Evolutionary conservation across 1,140 invertebrate genomes (phyloP).

Genomic region (Trichomalopsis sarcophagae): DNA sequence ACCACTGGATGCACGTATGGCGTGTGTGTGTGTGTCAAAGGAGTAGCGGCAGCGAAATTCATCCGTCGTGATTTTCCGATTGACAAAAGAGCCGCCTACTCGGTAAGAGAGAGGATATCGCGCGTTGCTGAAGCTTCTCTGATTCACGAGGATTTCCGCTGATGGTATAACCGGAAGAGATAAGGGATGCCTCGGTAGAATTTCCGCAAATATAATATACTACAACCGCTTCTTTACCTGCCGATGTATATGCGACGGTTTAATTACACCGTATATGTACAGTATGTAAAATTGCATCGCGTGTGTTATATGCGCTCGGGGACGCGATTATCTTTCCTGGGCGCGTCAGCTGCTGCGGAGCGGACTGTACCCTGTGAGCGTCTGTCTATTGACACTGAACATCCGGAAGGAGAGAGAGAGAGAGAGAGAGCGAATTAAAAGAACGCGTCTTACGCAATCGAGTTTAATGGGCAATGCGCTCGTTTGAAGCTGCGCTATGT

Average conservation of each 20-base stretch:
- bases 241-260: too few relatives aligned
- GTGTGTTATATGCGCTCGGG: too few relatives aligned
- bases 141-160: too few relatives aligned
- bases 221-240: neutral
- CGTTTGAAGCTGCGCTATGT: neutral
- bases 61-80: too few relatives aligned
- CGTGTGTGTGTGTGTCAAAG: too few relatives aligned
- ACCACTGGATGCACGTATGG: neutral
- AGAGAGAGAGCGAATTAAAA: slow-evolving; percentile 28
- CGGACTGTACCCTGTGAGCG: neutral
- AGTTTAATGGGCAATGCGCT: slow-evolving; percentile 28
- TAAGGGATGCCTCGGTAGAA: neutral
- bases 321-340: slow-evolving; percentile 6
- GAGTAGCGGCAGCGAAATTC: too few relatives aligned
- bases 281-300: neutral
- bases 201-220: too few relatives aligned
- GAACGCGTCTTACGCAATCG: slow-evolving; percentile 32
- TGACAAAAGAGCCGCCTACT: too few relatives aligned
- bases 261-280: too few relatives aligned
- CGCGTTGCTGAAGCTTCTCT: too few relatives aligned
- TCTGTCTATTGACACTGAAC: slow-evolving; percentile 36
- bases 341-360: neutral
- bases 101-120: too few relatives aligned
- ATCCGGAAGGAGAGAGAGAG: slow-evolving; percentile 16
- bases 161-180: slow-evolving; percentile 12